A percentile compares a stretch with the other conserved stretches of the same genome.
phyloP scores from a whole-genome alignment of 2,113 vertebrate genomes.

The Delphinus delphis region DNA sequence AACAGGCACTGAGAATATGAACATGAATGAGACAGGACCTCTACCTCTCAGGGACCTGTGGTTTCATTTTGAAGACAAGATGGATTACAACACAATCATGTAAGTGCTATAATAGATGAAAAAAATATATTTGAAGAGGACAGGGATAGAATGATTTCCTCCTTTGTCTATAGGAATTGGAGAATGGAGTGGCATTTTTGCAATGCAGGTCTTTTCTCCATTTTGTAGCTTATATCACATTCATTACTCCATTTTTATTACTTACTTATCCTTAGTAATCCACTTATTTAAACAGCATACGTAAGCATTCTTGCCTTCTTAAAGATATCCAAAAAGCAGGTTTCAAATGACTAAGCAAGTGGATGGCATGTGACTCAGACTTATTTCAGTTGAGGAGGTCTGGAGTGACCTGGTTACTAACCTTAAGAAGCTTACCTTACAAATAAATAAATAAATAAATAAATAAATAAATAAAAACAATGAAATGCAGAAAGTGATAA shows the following conservation, averaged over 20 bases:
- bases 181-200: not conserved
- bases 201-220: not conserved
- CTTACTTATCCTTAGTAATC: not conserved
- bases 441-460: not conserved
- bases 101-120: not conserved
- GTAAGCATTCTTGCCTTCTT: not conserved
- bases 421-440: not conserved
- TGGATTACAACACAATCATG: not conserved
- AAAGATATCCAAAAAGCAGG: not conserved
- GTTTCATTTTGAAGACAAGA: not conserved
- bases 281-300: not conserved
- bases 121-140: not conserved
- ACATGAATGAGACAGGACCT: not conserved
- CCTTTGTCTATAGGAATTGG: not conserved
- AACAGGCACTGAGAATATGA: not conserved
- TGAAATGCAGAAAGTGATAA: not conserved
- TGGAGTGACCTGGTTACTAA: not conserved
- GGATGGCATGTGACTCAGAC: not conserved
- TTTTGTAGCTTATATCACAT: not conserved
- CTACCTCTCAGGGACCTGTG: not conserved
- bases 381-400: not conserved
- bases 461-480: not conserved
- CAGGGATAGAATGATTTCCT: not conserved
- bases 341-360: not conserved
- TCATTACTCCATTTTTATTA: conserved; percentile 18